These are phyloP conservation scores for Bettongia penicillata DNA, from an alignment of 2,113 vertebrate genomes.

Conservation along the genomic window DNA sequence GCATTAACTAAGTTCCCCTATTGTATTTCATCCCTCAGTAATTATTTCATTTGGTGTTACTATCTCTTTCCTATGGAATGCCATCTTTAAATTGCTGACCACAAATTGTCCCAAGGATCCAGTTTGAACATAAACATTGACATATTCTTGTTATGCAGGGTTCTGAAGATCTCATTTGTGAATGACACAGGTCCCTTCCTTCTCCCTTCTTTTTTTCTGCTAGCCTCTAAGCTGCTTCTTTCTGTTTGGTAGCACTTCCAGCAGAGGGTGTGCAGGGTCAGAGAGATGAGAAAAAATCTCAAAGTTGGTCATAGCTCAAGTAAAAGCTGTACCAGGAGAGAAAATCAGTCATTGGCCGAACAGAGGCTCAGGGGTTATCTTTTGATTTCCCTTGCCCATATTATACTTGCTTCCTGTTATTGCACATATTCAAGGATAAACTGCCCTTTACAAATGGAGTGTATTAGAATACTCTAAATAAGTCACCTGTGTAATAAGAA, in stretches of 20 bases:
- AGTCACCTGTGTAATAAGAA: neutral
- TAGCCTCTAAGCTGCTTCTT: neutral
- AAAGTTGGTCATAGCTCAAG: neutral
- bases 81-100: conserved; percentile 4
- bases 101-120: neutral
- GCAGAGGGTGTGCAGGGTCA: neutral
- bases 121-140: neutral
- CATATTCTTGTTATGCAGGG: neutral
- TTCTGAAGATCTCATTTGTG: neutral
- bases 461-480: conserved; percentile 24
- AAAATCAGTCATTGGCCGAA: neutral
- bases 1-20: neutral
- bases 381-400: neutral
- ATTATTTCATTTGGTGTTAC: conserved; percentile 33
- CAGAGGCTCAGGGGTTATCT: neutral
- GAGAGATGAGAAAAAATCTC: neutral
- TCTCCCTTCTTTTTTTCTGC: neutral
- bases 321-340: neutral
- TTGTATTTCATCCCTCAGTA: neutral
- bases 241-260: neutral
- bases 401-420: neutral
- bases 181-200: neutral
- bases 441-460: conserved; percentile 15
- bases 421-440: neutral
- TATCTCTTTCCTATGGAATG: neutral